Base-by-base conservation (phyloP, 2,113 vertebrate genomes). In the Argyrosomus japonicus region DNA sequence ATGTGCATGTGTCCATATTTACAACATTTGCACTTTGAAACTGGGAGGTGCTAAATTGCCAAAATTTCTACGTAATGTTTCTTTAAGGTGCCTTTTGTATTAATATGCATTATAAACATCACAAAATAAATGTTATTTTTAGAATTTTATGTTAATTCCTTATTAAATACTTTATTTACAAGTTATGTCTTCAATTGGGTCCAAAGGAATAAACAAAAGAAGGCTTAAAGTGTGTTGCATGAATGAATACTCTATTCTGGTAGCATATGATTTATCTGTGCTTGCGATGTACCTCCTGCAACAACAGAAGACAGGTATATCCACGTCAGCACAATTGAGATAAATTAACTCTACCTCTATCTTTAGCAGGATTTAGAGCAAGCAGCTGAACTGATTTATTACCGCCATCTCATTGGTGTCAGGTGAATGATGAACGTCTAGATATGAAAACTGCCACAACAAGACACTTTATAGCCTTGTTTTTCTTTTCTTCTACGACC, bases 281-380 rank as follows among this genome's bases (percentile, higher is more conserved):
- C 68, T 86, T 58, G 74, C 47, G 21, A 25, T 57, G 73, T 62
- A n/a, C 62, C 70, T 85, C 40, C 80, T 72, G 40, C 64, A 82
- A 77, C 60, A 76, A 75, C 70, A 90, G 79, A 77, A 19, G 71
- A 83, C 61, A 78, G 65, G 88, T 79, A 64, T 47, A 54, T 67
- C 75, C 81, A 81, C 61, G 53, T 88, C 88, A 90, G 88, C 87
- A 79, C 58, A 82, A 90, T 85, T 78, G 80, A 90, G 88, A 93
- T 88, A 75, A 91, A 92, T 91, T 83, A 80, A 82, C 40, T 82
- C 76, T 40, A 48, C 67, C 45, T 84, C 87, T 78, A 79, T 84
- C 64, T 91, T 92, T 84, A 85, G 72, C 89, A 75, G 62, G 72
- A 84, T 82, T 83, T 83, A 77, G 68, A 77, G 62, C 70, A 68